Base-by-base conservation (phyloP, 2,888 invertebrate genomes). In the Oligia fasciuncula region DNA sequence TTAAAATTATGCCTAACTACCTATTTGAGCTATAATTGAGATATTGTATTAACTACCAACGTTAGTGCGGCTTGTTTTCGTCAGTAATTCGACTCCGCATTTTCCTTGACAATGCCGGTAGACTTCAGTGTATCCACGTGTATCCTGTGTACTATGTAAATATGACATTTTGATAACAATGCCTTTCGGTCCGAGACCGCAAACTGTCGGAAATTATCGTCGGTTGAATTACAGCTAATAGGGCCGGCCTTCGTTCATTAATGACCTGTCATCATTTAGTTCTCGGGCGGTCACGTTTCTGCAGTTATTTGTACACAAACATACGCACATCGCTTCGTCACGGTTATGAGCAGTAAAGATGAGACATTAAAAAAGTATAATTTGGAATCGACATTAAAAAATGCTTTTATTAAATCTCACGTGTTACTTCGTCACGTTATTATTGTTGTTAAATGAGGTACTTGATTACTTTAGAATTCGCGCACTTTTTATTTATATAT, bases 241-340 rank as follows among this genome's bases (percentile, higher is more conserved):
- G 79, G 79, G 4, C 4, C 77, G 88, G 46, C 90, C 89, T 90
- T 90, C 83, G 60, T 60, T 76, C 81, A 80, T 84, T 90, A 89
- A 89, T 89, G 83, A 87, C 78, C 82, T 63, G 62, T 84, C 85
- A 89, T 89, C 81, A 87, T 84, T 78, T n/a, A 66, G 70, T 70
- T 49, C 66, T 62, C 75, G 6, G 17, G 11, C 14, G 73, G 85
- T 90, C 89, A 89, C 86, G 88, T 87, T 86, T 81, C 51, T 71
- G 68, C 73, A 68, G 57, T 75, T 62, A 29, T 1, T 29, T 29
- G n/a, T n/a, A 46, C 19, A 66, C 62, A 76, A 70, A 85, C 62
- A 86, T 65, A 79, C 73, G 35, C 68, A 49, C 23, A 54, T 54
- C 1, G 35, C 65, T 70, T 74, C 46, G 74, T 87, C 80, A 75